phyloP scores from a whole-genome alignment of 2,113 vertebrate genomes.

The Haemorhous mexicanus region DNA sequence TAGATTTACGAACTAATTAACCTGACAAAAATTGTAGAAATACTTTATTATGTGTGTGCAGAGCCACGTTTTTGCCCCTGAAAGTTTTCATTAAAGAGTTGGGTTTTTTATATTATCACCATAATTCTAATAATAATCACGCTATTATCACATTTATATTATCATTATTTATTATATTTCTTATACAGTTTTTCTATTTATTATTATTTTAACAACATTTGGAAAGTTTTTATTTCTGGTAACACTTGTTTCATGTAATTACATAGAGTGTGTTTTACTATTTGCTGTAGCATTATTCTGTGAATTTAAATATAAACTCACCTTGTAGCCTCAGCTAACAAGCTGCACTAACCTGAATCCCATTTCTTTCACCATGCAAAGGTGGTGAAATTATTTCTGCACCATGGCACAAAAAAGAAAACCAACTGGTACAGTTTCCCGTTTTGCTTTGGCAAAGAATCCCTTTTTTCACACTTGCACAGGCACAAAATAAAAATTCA shows the following conservation, averaged over 20 bases:
- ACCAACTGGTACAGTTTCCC: neutral
- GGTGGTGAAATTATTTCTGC: neutral
- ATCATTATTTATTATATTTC: too few relatives aligned
- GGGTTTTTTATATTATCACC: neutral
- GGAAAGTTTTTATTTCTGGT: neutral
- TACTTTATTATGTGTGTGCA: rapidly evolving
- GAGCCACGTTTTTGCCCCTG: neutral
- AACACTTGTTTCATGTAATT: neutral
- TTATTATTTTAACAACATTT: neutral
- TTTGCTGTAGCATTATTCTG: neutral
- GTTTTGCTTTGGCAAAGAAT: neutral
- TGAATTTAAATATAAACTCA: neutral
- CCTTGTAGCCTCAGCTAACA: neutral
- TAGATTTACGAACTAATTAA: neutral
- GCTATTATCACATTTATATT: too few relatives aligned
- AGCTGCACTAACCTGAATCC: neutral
- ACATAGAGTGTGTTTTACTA: neutral
- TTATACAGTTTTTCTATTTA: too few relatives aligned
- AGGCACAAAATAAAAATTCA: neutral
- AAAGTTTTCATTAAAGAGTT: neutral
- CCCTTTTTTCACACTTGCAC: neutral
- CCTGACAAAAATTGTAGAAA: neutral
- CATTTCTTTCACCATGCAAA: neutral
- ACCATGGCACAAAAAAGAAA: neutral
- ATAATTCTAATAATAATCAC: too few relatives aligned